These are phyloP conservation scores for Helicoverpa armigera DNA, from an alignment of 1,140 invertebrate genomes.

Conservation along the genomic window DNA sequence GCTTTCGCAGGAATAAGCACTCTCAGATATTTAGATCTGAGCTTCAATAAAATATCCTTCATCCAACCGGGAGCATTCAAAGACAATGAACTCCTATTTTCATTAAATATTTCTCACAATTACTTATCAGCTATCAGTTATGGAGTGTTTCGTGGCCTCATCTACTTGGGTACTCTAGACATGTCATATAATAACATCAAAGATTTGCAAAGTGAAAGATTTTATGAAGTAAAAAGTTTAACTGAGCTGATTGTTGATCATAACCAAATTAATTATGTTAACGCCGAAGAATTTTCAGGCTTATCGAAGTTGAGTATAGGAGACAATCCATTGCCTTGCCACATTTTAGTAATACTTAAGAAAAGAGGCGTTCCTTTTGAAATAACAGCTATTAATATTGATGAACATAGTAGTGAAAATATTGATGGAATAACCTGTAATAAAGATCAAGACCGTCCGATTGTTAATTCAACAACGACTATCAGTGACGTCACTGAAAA, in stretches of 20 bases:
- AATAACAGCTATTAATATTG: slow-evolving; percentile 57
- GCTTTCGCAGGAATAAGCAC: slow-evolving; percentile 53
- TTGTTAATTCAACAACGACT: background rate
- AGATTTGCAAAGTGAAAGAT: slow-evolving; percentile 52
- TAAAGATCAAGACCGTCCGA: slow-evolving; percentile 4
- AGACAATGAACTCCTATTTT: slow-evolving; percentile 53
- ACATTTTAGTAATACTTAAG: slow-evolving; percentile 54
- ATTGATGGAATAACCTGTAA: slow-evolving; percentile 66
- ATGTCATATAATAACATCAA: slow-evolving; percentile 59
- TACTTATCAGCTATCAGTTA: slow-evolving; percentile 54
- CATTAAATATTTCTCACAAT: slow-evolving; percentile 63
- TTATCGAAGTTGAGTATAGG: slow-evolving; percentile 56
- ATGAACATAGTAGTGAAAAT: slow-evolving; percentile 60
- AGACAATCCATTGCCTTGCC: slow-evolving; percentile 61
- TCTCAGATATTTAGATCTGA: slow-evolving; percentile 63
- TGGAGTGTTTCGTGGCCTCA: slow-evolving; percentile 61
- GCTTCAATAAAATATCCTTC: slow-evolving; percentile 59
- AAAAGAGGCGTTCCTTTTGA: slow-evolving; percentile 35
- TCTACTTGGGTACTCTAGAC: slow-evolving; percentile 56
- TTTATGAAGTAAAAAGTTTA: slow-evolving; percentile 55
- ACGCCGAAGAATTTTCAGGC: slow-evolving; percentile 42
- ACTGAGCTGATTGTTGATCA: slow-evolving; percentile 55
- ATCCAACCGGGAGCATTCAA: slow-evolving; percentile 63
- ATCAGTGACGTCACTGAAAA: slow-evolving; percentile 12
- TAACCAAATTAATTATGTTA: slow-evolving; percentile 52